Base-by-base conservation (phyloP, 2,888 invertebrate species). In the Pterostichus niger region DNA sequence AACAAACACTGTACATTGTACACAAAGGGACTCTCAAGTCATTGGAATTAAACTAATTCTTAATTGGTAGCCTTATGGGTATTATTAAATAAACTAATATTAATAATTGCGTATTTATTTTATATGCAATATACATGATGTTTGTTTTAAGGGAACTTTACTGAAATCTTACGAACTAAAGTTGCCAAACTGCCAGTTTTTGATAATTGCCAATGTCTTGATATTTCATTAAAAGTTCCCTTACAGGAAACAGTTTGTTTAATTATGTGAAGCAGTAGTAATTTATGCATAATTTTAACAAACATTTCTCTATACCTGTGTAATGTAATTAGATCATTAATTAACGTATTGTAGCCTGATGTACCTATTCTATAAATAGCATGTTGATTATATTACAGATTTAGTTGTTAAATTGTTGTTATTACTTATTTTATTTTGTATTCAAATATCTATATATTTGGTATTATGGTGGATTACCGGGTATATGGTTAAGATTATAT, bases 401-500 rank as follows among this genome's bases (percentile, higher is more conserved):
- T 71, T 44, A 71, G 68, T 15, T 71, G 68, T 44, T 49, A 52
- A 40, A 44, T 64, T 49, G 49, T 64, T 80, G 80, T 71, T 64
- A 80, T 80, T 77, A 56, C 56, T 56, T 56, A 56, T 56, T 77
- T 35, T 75, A 49, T 75, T 33, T 7, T 71, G 33, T 64, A 64
- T 35, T 33, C 13, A 31, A 40, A 77, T 56, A 77, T 77, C 24
- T 75, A 77, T 61, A 31, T 82, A 75, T 82, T 82, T 82, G 75
- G 61, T 82, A 82, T 75, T 81, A 75, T 54, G 81, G 82, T 82
- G 75, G 75, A 82, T 33, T 40, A 82, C 73, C 82, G 82, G 82
- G 82, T 73, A 75, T 68, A 82, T 75, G 56, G 56, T 75, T 81
- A 68, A 56, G 75, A 71, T 49, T 82, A 75, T 82, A 75, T 75